A percentile compares a stretch with the other conserved stretches of the same genome.
Conservation (phyloP, 2,888 invertebrate species). For the Cosmorhoe ocellata region DNA sequence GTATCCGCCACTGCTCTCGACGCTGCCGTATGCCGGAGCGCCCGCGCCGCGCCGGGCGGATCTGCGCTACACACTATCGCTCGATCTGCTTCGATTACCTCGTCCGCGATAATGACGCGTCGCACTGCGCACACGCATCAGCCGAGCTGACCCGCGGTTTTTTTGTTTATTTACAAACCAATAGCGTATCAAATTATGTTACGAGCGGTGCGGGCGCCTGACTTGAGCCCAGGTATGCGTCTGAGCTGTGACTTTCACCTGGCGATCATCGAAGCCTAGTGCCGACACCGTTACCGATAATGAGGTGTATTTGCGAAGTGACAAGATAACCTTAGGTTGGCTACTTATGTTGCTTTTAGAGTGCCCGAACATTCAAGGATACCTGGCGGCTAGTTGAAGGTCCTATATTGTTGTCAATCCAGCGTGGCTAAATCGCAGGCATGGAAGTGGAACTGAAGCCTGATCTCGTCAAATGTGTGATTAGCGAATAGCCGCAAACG, state of each 20-base stretch:
- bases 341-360: conserved; percentile 27
- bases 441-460: conserved; percentile 9
- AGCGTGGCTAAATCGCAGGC: conserved; percentile 13
- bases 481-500: conserved; percentile 18
- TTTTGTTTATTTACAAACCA: conserved; percentile 66
- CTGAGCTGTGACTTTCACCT: conserved; percentile 77
- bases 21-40: conserved; percentile 40
- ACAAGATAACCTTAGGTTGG: conserved; percentile 43
- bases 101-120: conserved; percentile 56
- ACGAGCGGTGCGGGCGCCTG: conserved; percentile 58
- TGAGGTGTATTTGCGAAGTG: conserved; percentile 58
- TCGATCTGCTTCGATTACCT: conserved; percentile 53
- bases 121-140: conserved; percentile 51
- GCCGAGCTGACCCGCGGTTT: conserved; percentile 41
- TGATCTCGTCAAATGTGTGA: conserved; percentile 3
- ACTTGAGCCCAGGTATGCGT: conserved; percentile 63
- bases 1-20: conserved; percentile 34
- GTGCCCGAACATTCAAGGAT: conserved; percentile 29
- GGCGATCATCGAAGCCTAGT: conserved; percentile 62
- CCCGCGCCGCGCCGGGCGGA: conserved; percentile 51
- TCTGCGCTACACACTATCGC: conserved; percentile 65
- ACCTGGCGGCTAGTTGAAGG: conserved; percentile 16
- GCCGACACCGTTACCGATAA: conserved; percentile 74
- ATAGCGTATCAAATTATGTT: conserved; percentile 44
- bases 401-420: conserved; percentile 24